Conservation (phyloP, 2,113 vertebrate genomes). For the Malaclemys terrapin region DNA sequence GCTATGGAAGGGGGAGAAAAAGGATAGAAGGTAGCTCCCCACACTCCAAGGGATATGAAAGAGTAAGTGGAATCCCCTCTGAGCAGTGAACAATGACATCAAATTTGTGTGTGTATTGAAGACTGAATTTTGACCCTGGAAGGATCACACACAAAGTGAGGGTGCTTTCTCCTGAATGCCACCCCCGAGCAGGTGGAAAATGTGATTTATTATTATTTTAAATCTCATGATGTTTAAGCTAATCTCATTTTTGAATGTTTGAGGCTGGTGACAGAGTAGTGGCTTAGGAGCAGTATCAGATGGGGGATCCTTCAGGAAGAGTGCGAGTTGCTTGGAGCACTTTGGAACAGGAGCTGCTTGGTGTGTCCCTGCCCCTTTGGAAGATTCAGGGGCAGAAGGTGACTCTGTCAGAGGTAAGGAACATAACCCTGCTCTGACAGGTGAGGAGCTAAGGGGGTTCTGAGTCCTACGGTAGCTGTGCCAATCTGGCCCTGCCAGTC, state of each 20-base stretch:
- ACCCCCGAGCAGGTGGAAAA: too few species aligned
- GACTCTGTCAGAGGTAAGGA: neutral
- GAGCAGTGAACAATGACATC: neutral
- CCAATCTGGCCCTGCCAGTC: neutral
- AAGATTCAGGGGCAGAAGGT: neutral
- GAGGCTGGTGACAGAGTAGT: neutral
- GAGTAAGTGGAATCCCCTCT: neutral
- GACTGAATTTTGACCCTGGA: too few species aligned
- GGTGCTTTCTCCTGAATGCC: too few species aligned
- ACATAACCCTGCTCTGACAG: neutral
- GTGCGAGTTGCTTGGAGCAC: too few species aligned
- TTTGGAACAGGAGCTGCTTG: too few species aligned
- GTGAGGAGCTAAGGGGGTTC: neutral
- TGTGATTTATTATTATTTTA: too few species aligned
- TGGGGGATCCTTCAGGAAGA: neutral
- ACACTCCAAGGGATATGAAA: neutral
- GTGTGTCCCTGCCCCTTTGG: neutral
- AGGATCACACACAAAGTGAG: too few species aligned
- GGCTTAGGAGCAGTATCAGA: neutral
- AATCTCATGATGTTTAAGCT: too few species aligned
- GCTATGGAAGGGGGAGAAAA: neutral
- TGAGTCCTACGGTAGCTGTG: neutral
- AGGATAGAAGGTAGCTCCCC: neutral
- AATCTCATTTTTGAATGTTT: neutral
- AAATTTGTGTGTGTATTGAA: too few species aligned